Percentiles rank a stretch among this genome's conserved stretches.
Evolutionary conservation across 1,140 invertebrate species (phyloP).

Genomic region (Drosophila cardini): DNA sequence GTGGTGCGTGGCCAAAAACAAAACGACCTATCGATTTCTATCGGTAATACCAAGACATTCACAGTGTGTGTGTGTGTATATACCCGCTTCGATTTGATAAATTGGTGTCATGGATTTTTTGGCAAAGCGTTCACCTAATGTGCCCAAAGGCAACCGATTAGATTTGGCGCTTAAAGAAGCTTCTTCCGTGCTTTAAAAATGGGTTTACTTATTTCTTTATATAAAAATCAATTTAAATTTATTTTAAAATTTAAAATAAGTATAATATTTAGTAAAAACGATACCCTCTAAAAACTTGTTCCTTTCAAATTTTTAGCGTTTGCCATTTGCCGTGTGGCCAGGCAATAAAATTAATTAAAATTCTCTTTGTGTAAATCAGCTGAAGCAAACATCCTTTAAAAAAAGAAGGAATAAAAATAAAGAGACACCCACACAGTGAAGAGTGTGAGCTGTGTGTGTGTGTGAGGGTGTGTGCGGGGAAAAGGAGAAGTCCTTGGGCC

Average conservation of each 20-base stretch:
- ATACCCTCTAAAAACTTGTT: not conserved
- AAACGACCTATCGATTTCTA: slow-evolving; percentile 74
- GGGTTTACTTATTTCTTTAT: not conserved
- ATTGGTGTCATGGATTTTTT: slow-evolving; percentile 48
- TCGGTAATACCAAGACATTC: slow-evolving; percentile 21
- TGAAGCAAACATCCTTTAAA: slow-evolving; percentile 82
- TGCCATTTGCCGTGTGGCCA: slow-evolving; percentile 35
- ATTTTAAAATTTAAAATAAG: slow-evolving; percentile 7
- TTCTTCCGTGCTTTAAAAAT: not conserved
- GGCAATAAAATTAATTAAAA: slow-evolving; percentile 82
- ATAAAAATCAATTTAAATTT: not conserved
- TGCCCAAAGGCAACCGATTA: not conserved
- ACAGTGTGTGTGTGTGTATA: slow-evolving; percentile 28
- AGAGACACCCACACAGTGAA: slow-evolving; percentile 13
- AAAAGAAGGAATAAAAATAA: slow-evolving; percentile 14
- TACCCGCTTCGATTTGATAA: slow-evolving; percentile 49
- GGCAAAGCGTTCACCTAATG: slow-evolving; percentile 17
- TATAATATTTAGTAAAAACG: not conserved
- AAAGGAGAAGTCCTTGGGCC: slow-evolving; percentile 46
- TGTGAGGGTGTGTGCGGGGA: not conserved
- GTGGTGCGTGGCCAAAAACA: slow-evolving; percentile 54
- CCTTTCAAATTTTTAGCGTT: slow-evolving; percentile 2
- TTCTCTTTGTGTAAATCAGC: slow-evolving; percentile 71
- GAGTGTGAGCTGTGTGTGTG: slow-evolving; percentile 1
- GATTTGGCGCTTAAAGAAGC: slow-evolving; percentile 22